Percentiles rank a stretch among this genome's conserved stretches.
phyloP scores from a whole-genome alignment of 2,113 vertebrate species.

The Gopherus flavomarginatus region DNA sequence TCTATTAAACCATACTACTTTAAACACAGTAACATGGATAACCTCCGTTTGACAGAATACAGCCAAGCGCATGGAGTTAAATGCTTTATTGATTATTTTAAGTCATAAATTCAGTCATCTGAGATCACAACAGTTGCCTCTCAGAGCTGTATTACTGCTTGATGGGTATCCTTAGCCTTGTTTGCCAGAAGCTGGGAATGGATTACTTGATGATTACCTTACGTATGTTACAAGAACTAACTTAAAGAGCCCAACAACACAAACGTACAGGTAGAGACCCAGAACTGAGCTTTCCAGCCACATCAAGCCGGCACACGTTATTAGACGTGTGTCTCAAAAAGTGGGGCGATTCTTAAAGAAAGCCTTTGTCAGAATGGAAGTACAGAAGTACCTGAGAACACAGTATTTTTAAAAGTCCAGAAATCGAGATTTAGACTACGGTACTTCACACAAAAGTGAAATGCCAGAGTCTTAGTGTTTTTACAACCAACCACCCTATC shows the following conservation, averaged over 20 bases:
- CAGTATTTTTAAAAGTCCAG: not conserved
- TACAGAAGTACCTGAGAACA: not conserved
- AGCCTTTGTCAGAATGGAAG: rapidly evolving
- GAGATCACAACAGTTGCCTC: conserved; percentile 28
- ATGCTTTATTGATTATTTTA: conserved; percentile 37
- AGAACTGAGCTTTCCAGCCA: not conserved
- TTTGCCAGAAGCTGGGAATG: no score
- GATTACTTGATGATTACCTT: no score
- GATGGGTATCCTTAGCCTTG: not conserved
- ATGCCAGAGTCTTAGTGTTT: not conserved
- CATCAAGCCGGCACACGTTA: no score
- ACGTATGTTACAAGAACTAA: not conserved
- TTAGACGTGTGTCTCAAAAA: not conserved
- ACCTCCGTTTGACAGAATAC: conserved; percentile 3
- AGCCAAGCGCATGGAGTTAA: conserved; percentile 28
- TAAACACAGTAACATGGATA: not conserved
- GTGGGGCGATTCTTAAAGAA: not conserved
- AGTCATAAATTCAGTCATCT: conserved; percentile 44
- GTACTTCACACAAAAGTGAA: not conserved
- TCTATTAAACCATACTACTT: not conserved
- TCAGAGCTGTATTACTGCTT: conserved; percentile 46
- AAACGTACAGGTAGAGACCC: not conserved
- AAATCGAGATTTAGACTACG: not conserved
- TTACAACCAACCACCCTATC: not conserved
- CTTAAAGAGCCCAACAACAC: not conserved